phyloP scores from a whole-genome alignment of 2,797 vertebrate genomes.

The Chaetophractus vellerosus region DNA sequence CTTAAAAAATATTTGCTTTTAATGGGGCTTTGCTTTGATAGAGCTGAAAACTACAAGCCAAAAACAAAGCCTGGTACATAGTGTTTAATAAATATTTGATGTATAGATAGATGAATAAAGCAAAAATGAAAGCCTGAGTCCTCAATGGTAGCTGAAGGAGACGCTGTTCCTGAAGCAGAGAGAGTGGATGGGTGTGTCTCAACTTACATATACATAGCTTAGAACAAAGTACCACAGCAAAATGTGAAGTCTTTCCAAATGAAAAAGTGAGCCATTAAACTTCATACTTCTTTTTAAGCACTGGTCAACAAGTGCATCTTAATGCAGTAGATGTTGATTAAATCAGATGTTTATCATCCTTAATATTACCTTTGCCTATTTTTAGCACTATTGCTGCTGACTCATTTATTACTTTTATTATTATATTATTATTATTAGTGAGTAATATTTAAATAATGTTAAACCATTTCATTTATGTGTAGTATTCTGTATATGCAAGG shows the following conservation, averaged over 20 bases:
- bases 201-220: background rate
- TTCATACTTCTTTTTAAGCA: background rate
- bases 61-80: background rate
- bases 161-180: background rate
- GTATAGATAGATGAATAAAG: background rate
- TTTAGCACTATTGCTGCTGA: background rate
- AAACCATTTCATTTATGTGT: background rate
- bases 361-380: background rate
- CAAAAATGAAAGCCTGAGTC: background rate
- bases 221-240: background rate
- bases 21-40: background rate
- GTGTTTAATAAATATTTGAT: background rate
- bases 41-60: background rate
- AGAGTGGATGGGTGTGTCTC: background rate
- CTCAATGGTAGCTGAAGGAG: background rate
- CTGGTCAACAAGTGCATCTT: background rate
- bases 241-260: no score
- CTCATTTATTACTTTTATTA: background rate
- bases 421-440: background rate
- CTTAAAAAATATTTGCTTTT: background rate
- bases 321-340: background rate
- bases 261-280: background rate
- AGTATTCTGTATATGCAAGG: background rate
- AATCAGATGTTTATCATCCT: background rate
- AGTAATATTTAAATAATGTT: conserved; percentile 47